These are phyloP conservation scores for Carcharodon carcharias DNA, from an alignment of 2,797 vertebrate genomes.

Conservation along the genomic window DNA sequence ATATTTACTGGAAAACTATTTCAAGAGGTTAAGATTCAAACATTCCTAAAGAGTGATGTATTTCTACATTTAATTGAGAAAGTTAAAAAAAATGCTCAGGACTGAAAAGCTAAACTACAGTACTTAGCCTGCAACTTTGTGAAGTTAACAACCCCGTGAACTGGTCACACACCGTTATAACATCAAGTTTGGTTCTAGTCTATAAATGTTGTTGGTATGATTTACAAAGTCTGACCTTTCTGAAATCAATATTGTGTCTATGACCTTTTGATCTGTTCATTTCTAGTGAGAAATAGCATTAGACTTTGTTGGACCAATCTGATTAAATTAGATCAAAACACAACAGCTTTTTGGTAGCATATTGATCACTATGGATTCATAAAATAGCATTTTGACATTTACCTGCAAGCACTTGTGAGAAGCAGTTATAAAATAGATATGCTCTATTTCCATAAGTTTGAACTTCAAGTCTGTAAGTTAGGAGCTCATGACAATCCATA, in stretches of 20 bases:
- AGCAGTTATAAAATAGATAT: background rate
- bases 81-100: background rate
- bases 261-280: background rate
- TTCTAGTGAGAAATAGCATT: conserved; percentile 19
- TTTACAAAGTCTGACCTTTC: conserved; percentile 29
- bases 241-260: conserved; percentile 18
- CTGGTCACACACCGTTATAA: background rate
- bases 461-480: background rate
- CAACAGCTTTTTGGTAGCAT: background rate
- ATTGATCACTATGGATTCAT: conserved; percentile 4
- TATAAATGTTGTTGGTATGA: background rate
- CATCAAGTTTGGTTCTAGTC: background rate
- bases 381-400: background rate
- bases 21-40: background rate
- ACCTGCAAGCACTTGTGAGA: background rate
- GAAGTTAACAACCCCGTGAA: background rate
- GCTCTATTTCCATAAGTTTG: too few relatives aligned
- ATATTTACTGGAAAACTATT: background rate
- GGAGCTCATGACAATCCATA: background rate
- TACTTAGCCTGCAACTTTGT: too few relatives aligned
- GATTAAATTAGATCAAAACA: conserved; percentile 24
- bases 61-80: background rate
- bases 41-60: background rate
- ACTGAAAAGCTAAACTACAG: background rate
- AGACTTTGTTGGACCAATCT: background rate